Evolutionary conservation across 2,797 vertebrate genomes (phyloP), one percentile per base, ranked within the genome.

Genomic region (Lophotriccus pileatus): DNA sequence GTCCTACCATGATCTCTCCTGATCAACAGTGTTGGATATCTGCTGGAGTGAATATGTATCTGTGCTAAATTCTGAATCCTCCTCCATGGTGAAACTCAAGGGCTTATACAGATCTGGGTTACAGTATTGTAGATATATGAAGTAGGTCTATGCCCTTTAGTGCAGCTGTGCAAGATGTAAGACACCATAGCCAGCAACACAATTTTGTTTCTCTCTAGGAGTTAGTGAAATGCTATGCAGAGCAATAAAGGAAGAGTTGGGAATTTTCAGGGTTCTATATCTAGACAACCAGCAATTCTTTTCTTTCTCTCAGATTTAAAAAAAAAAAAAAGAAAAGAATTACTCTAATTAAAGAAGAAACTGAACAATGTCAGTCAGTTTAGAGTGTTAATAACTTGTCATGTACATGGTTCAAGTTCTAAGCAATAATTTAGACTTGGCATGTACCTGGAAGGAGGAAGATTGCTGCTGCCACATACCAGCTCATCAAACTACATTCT

Each of bases 1-100:
- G 99, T 98, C 28, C 25, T 37, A 22, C 62, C 22, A 10, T 9
- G 8, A 44, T 7, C 37, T 68, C 15, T 82, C 20, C 53, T 80
- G 25, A 39, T 37, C 9, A 3, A 14, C 15, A 43, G 3, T 56
- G 53, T 64, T 77, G 46, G 18, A 39, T 53, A 63, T 63, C 55
- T 85, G 43, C 52, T 82, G 36, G 73, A 75, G 41, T 52, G 34
- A 83, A 55, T 68, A 28, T 5, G 7, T 49, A n/a, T 55, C 14
- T 78, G 24, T 39, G 18, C 28, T 91, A 87, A 75, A 73, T 78
- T 81, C 53, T 90, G 74, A 92, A 77, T 64, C 63, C 11, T 92
- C 25, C 17, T 76, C 60, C 67, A 68, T 62, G 25, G 49, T 78
- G 77, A 79, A 8, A 70, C 58, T 78, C n/a, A 41, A 63, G 37